Conservation (phyloP, 64 coral and sea anemone species). For the Pocillopora damicornis region DNA sequence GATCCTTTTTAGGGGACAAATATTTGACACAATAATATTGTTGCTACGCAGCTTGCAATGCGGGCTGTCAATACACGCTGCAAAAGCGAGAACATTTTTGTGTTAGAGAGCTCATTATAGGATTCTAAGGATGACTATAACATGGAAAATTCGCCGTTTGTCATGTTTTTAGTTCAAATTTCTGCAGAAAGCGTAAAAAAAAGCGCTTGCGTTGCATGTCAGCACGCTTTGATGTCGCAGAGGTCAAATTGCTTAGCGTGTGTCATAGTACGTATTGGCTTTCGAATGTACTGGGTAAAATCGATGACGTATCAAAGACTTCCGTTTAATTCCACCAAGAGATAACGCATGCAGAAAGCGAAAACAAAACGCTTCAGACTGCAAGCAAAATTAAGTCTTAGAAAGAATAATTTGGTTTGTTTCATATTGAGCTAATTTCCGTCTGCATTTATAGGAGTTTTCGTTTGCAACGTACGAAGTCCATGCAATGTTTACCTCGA, state of each 20-base stretch:
- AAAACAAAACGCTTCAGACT: conserved; percentile 14
- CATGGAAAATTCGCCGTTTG: neutral
- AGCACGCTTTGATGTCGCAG: neutral
- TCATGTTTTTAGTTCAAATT: neutral
- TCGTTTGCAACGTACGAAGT: neutral
- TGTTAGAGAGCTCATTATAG: neutral
- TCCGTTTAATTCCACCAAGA: conserved; percentile 4
- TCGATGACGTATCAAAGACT: conserved; percentile 24
- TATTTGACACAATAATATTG: conserved; percentile 11
- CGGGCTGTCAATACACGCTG: neutral
- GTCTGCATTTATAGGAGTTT: conserved; percentile 8
- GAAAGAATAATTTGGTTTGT: neutral
- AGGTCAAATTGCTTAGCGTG: conserved; percentile 30
- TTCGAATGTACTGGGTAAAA: conserved; percentile 40
- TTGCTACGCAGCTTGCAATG: neutral
- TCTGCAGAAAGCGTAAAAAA: neutral
- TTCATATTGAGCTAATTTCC: neutral
- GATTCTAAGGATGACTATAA: neutral
- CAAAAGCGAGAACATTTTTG: neutral
- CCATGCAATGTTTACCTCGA: conserved; percentile 27
- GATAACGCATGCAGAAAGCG: neutral
- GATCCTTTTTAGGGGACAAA: neutral
- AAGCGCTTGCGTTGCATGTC: neutral
- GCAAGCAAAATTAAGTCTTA: neutral
- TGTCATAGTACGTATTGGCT: conserved; percentile 38